Percentiles rank a stretch among this genome's conserved stretches.
These are phyloP conservation scores for Apaloderma vittatum DNA, from an alignment of 2,113 vertebrate species.

Conservation along the genomic window DNA sequence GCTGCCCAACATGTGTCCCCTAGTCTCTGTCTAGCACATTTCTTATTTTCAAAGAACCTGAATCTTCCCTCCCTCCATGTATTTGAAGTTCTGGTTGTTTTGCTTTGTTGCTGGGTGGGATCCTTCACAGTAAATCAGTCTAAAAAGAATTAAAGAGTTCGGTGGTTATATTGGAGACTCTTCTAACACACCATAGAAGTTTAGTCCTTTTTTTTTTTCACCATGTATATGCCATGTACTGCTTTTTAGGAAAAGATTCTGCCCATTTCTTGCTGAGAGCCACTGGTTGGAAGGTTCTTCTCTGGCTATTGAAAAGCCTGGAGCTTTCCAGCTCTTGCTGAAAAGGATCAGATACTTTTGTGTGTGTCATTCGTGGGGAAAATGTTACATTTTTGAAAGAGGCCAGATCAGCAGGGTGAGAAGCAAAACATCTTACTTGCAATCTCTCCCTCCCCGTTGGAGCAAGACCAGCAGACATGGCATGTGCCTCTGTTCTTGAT, in stretches of 20 bases:
- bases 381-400: background rate
- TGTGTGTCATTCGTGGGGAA: background rate
- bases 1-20: background rate
- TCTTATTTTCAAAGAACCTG: background rate
- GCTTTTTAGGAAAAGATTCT: background rate
- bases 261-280: background rate
- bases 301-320: background rate
- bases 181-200: constrained; percentile 21
- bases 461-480: background rate
- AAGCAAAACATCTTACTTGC: background rate
- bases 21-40: background rate
- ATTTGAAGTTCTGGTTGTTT: constrained; percentile 63
- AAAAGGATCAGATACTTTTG: background rate
- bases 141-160: background rate
- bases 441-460: background rate
- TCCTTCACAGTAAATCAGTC: constrained; percentile 23
- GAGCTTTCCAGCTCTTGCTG: background rate
- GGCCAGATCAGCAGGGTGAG: background rate
- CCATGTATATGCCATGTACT: background rate
- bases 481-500: rapidly evolving
- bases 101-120: constrained; percentile 79
- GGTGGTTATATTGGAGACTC: constrained; percentile 51
- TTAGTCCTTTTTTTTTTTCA: constrained; percentile 1
- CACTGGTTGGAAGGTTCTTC: background rate
- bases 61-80: background rate